Evolutionary conservation across 2,888 invertebrate genomes (phyloP).

Genomic region (Cryptosula pallasiana): DNA sequence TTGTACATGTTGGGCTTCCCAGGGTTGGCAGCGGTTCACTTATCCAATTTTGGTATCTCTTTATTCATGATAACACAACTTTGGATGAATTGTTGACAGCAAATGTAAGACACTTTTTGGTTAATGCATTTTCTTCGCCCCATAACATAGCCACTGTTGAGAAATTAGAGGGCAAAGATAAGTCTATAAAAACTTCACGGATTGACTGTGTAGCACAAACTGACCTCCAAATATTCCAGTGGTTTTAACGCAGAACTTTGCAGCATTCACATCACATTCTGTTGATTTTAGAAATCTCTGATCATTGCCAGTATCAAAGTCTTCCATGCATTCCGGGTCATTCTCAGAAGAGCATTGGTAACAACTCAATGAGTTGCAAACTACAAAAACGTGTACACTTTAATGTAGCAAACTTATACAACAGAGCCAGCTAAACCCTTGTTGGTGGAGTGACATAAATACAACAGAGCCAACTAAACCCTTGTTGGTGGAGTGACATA

Average conservation of each 20-base stretch:
- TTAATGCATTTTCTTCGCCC: no score
- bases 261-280: conserved; percentile 67
- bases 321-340: conserved; percentile 55
- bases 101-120: no score
- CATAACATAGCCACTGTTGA: background rate
- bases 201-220: conserved; percentile 25
- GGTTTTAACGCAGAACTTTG: conserved; percentile 78
- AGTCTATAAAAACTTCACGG: no score
- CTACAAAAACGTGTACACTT: no score
- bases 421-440: no score
- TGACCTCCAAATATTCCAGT: conserved; percentile 68
- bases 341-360: conserved; percentile 82
- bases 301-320: conserved; percentile 62
- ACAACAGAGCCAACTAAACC: no score
- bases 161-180: background rate
- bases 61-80: background rate
- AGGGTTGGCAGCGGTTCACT: background rate
- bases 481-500: no score
- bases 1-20: background rate
- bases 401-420: no score
- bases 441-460: no score
- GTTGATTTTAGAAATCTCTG: conserved; percentile 58
- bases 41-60: background rate
- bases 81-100: no score
- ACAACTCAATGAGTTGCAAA: conserved; percentile 63